Evolutionary conservation across 2,888 invertebrate genomes (phyloP), one percentile per base, ranked within the genome.

Genomic region (Chrysotoxum bicinctum): DNA sequence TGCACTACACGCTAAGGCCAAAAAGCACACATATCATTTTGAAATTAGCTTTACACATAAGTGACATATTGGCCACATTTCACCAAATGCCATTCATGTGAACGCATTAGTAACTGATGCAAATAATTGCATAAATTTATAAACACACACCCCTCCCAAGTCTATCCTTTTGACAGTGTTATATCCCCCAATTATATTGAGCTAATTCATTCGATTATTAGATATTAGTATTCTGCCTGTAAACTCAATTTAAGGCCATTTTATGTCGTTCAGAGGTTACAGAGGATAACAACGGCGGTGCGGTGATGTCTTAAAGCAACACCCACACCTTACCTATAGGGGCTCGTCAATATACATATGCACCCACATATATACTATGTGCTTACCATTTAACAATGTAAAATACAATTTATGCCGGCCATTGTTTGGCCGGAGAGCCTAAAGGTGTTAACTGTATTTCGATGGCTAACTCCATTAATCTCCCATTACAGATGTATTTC

Each of bases 101-200:
- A 21, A 48, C 26, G 43, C 62, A 62, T 32, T 48, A 66, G 70
- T 23, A 54, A 66, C 72, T 77, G 72, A 81, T 76, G 70, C 76
- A 66, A 37, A 66, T 72, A 66, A 72, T 72, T 72, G 56, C 81
- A 76, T 70, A 35, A 58, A 70, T 81, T 81, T 64, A 58, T 69
- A 66, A 76, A 26, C 40, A 70, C 45, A 23, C 35, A 21, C 58
- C 37, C 37, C n/a, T 12, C 21, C 32, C 16, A 12, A 8, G 21
- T 26, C 14, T 16, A 23, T 5, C 6, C 10, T 23, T 7, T 62
- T 43, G 62, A 30, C 58, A n/a, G 10, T 32, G 16, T 43, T 43
- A 62, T 43, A 26, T 26, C 12, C 32, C 8, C 16, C 43, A 16
- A 62, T 62, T 62, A 60, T 75, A 64, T 19, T 8, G 19, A 52